Evolutionary conservation across 2,888 invertebrate species (phyloP).

Genomic region (Ophioninae sp.): DNA sequence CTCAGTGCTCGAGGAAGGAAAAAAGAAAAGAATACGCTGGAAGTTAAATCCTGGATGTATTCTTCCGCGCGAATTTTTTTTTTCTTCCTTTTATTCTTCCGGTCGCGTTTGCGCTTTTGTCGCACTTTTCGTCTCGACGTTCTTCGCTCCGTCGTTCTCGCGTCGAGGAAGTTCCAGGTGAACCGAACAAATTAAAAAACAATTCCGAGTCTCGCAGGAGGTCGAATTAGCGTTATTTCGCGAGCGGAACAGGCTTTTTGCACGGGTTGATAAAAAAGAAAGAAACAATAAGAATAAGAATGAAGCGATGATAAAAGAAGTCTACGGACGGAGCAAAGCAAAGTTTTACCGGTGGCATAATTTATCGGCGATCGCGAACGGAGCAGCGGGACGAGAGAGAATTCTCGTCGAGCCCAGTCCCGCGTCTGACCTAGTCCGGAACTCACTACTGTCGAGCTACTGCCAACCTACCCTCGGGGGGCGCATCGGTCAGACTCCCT

Average conservation of each 20-base stretch:
- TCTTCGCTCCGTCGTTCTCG: not conserved
- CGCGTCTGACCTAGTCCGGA: constrained; percentile 56
- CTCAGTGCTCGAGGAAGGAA: not conserved
- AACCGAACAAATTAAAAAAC: constrained; percentile 51
- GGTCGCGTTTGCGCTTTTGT: constrained; percentile 7
- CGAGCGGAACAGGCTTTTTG: constrained; percentile 35
- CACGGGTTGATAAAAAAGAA: constrained; percentile 2
- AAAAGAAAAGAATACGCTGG: constrained; percentile 10
- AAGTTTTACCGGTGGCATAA: constrained; percentile 46
- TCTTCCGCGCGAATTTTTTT: constrained; percentile 20
- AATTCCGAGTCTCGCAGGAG: constrained; percentile 39
- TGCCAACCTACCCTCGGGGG: not conserved
- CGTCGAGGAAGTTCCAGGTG: constrained; percentile 1
- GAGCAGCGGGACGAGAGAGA: constrained; percentile 5
- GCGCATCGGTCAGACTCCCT: constrained; percentile 12
- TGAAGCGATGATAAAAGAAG: not conserved
- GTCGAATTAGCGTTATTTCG: constrained; percentile 49
- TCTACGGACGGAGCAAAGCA: constrained; percentile 3
- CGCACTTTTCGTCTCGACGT: constrained; percentile 4
- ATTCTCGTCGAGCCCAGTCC: constrained; percentile 15
- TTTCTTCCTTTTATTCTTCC: constrained; percentile 3
- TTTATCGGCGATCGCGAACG: constrained; percentile 54
- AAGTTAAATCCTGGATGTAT: not conserved
- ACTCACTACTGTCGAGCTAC: constrained; percentile 49
- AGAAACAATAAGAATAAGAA: not conserved